These are phyloP conservation scores for Melanchra persicariae DNA, from an alignment of 2,888 invertebrate species.

Conservation along the genomic window DNA sequence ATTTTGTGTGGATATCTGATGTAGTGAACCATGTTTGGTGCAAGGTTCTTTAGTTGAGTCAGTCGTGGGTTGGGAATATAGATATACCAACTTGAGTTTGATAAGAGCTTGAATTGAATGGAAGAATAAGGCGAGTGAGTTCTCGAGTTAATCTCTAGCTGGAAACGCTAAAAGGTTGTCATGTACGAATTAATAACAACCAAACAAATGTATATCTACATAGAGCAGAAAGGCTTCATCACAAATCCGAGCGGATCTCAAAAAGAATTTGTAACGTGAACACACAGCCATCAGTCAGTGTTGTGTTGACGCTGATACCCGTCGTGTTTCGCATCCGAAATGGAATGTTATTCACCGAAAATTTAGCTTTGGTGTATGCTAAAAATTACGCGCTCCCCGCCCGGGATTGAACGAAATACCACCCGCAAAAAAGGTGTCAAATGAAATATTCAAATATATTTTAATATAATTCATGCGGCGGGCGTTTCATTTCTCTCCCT, in stretches of 20 bases:
- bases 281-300: constrained; percentile 86
- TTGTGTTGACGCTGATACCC: constrained; percentile 89
- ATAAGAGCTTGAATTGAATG: neutral
- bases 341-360: constrained; percentile 90
- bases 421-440: constrained; percentile 90
- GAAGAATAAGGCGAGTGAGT: neutral
- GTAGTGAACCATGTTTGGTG: constrained; percentile 15
- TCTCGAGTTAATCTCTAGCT: neutral
- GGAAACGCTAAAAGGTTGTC: constrained; percentile 37
- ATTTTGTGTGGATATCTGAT: constrained; percentile 44
- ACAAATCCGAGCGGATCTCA: constrained; percentile 80
- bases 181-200: constrained; percentile 53
- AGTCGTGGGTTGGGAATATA: constrained; percentile 6
- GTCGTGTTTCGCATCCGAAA: constrained; percentile 88
- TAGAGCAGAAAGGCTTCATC: constrained; percentile 68
- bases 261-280: constrained; percentile 85
- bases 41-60: constrained; percentile 6
- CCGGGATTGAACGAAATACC: constrained; percentile 90
- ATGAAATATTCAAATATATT: constrained; percentile 91
- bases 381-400: constrained; percentile 88
- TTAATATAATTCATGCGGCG: constrained; percentile 91
- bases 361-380: constrained; percentile 87
- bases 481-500: constrained; percentile 91
- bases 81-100: neutral
- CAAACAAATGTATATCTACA: constrained; percentile 53